Evolutionary conservation across 2,113 vertebrate genomes (phyloP).

Genomic region (Eptesicus fuscus): DNA sequence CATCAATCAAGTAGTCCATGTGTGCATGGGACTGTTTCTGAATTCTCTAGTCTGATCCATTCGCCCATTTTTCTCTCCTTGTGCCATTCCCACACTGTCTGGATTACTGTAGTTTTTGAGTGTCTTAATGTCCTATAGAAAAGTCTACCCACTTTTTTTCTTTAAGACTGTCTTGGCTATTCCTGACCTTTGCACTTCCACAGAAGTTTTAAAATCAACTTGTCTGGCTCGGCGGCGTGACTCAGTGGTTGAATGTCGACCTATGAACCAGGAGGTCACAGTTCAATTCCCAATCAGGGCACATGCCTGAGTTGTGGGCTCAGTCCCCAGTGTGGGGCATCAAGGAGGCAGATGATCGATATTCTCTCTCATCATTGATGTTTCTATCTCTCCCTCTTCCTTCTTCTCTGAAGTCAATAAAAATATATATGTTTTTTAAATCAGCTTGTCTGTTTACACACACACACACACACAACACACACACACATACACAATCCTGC

Average conservation of each 20-base stretch:
- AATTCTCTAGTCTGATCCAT: not conserved
- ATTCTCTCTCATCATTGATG: no score
- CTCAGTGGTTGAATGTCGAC: no score
- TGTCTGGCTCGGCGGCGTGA: not conserved
- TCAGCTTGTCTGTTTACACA: not conserved
- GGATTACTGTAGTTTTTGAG: not conserved
- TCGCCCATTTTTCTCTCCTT: not conserved
- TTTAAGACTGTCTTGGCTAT: not conserved
- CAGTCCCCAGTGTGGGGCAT: no score
- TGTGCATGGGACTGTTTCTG: not conserved
- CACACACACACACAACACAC: not conserved
- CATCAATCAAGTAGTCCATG: not conserved
- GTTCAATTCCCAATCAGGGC: no score
- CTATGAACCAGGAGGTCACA: no score
- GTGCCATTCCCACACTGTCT: not conserved
- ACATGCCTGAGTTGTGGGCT: no score
- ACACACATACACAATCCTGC: not conserved
- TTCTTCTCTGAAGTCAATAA: no score
- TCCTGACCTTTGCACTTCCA: not conserved
- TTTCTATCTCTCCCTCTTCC: no score
- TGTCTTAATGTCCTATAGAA: not conserved
- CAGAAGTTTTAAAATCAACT: not conserved
- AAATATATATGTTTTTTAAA: not conserved
- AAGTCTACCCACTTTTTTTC: not conserved
- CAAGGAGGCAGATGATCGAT: no score